Conservation (phyloP, 1,140 invertebrate species). For the Aradophagus sp. region DNA sequence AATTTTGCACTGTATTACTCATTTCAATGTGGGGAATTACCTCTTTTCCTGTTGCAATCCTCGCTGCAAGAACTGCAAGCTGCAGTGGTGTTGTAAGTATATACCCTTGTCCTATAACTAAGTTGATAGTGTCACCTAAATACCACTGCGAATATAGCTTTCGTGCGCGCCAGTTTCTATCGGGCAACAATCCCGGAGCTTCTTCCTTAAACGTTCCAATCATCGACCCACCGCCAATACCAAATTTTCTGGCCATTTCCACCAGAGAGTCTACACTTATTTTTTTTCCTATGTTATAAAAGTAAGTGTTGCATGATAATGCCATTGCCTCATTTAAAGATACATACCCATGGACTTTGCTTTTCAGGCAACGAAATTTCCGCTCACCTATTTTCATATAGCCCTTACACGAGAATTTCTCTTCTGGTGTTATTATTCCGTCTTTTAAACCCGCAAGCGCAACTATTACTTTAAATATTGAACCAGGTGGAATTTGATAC, state of each 20-base stretch:
- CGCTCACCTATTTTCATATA: slow-evolving; percentile 23
- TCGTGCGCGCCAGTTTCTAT: slow-evolving; percentile 17
- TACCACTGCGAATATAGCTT: slow-evolving; percentile 15
- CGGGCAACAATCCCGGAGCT: slow-evolving; percentile 16
- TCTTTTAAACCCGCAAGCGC: slow-evolving; percentile 25
- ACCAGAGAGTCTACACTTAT: slow-evolving; percentile 20
- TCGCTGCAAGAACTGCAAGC: slow-evolving; percentile 36
- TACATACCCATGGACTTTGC: slow-evolving; percentile 21
- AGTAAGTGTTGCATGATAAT: slow-evolving; percentile 28
- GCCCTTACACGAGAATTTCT: slow-evolving; percentile 24
- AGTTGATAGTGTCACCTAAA: slow-evolving; percentile 30
- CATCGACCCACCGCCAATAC: slow-evolving; percentile 16
- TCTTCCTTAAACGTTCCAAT: slow-evolving; percentile 28
- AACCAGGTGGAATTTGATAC: slow-evolving; percentile 27
- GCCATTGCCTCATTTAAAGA: slow-evolving; percentile 24
- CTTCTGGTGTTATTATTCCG: slow-evolving; percentile 17
- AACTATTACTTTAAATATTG: slow-evolving; percentile 27
- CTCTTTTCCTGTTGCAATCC: slow-evolving; percentile 40
- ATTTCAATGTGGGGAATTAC: slow-evolving; percentile 33
- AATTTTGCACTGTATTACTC: slow-evolving; percentile 26
- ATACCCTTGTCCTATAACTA: slow-evolving; percentile 38
- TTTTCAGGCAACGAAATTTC: slow-evolving; percentile 29
- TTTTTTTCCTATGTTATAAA: slow-evolving; percentile 26
- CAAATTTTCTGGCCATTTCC: slow-evolving; percentile 26
- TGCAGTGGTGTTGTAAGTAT: slow-evolving; percentile 25